Percentiles rank a stretch among this genome's conserved stretches.
Conservation (phyloP, 2,888 invertebrate species). For the Melinaea menophilus region DNA sequence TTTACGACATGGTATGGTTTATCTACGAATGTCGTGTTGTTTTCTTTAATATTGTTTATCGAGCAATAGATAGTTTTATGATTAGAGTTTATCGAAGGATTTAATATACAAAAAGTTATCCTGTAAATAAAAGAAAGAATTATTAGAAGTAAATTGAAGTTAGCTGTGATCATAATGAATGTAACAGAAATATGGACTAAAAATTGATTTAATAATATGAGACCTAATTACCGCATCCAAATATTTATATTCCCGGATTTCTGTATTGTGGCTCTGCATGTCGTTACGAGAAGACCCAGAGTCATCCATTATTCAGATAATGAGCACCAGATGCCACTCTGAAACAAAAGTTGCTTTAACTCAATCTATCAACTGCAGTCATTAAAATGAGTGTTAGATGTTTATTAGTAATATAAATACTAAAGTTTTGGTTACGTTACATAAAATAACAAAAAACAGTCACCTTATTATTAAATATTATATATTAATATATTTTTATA, state of each 20-base stretch:
- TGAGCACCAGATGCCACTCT: constrained; percentile 49
- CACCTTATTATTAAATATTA: too few species aligned
- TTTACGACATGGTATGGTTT: too few species aligned
- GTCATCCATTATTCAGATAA: constrained; percentile 75
- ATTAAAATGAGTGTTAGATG: not conserved
- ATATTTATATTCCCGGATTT: constrained; percentile 35
- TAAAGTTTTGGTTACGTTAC: too few species aligned
- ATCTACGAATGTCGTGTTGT: too few species aligned
- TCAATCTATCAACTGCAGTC: constrained; percentile 8
- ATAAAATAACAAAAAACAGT: too few species aligned
- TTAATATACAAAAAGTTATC: not conserved
- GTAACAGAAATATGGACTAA: constrained; percentile 5
- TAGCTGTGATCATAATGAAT: not conserved
- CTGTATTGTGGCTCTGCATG: constrained; percentile 64
- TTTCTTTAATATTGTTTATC: too few species aligned
- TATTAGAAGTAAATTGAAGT: too few species aligned
- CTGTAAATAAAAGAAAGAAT: not conserved
- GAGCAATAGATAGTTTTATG: too few species aligned
- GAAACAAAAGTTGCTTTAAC: constrained; percentile 19
- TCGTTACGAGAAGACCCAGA: constrained; percentile 63
- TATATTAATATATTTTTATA: too few species aligned
- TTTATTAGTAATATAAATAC: too few species aligned
- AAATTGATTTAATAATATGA: constrained; percentile 8
- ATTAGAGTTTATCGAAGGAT: too few species aligned
- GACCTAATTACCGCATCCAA: constrained; percentile 46